Base-by-base conservation (phyloP, 2,888 invertebrate species). In the Isotomurus palustris region DNA sequence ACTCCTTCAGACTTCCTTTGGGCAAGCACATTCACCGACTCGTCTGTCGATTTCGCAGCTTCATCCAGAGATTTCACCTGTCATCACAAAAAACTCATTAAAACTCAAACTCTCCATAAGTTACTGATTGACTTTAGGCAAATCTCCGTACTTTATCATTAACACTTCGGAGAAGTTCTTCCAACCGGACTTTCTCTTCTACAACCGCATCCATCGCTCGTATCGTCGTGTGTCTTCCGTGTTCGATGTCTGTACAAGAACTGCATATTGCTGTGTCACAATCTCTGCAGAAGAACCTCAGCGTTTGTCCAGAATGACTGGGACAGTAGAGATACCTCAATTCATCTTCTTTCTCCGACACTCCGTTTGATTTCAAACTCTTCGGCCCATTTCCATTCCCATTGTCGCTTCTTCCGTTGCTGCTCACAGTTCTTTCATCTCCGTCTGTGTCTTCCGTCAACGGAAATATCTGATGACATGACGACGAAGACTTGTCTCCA, bases 201-300 rank as follows among this genome's bases (percentile, higher is more conserved):
- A 73, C 71, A 14, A 77, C 75, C 25, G 78, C 78, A 54, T 78
- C 78, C 44, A 73, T 68, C 29, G 77, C 72, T 27, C 76, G 71
- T 38, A 76, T 71, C 2, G 75, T 76, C 40, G 71, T 70, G 68
- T 79, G 78, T n/a, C 75, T 73, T 21, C 75, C 73, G 69, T 78
- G 78, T 60, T 78, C 78, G 6, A 77, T 75, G 57, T 75, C 75
- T 1, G 78, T 78, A 65, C 79, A 79, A 52, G 75, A 74, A 59
- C 74, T 73, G 64, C 79, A 79, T 35, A 78, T 75, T 1, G 78
- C 78, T 0, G 78, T 78, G 70, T 79, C 79, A 71, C 79, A 79
- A 49, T 76, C 75, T 12, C 73, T 71, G 71, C 79, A 79, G 71
- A 76, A 79, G 69, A 75, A 77, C 56, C 75, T 73, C 44, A 73